Conservation (phyloP, 37 sponge, comb jelly and placozoan genomes). For the Axinella damicornis region DNA sequence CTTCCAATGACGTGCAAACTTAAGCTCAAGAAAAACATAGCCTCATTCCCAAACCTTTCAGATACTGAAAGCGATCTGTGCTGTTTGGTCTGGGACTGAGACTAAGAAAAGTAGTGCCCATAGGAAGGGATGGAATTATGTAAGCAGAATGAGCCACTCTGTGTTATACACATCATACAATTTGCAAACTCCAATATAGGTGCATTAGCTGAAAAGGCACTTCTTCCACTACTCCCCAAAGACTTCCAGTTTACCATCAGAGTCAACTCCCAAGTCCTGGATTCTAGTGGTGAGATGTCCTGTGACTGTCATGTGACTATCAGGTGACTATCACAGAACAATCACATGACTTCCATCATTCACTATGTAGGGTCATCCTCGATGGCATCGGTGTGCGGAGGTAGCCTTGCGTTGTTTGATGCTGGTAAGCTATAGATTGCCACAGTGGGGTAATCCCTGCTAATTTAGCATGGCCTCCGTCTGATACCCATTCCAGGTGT, state of each 20-base stretch:
- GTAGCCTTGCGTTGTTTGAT: constrained; percentile 85
- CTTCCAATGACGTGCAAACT: no score
- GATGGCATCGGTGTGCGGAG: constrained; percentile 88
- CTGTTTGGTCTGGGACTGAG: no score
- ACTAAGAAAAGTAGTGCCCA: no score
- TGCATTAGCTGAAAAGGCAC: constrained; percentile 71
- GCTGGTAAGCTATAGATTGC: constrained; percentile 49
- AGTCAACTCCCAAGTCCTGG: constrained; percentile 74
- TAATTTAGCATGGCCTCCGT: not conserved
- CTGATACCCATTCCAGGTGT: constrained; percentile 45
- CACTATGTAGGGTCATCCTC: constrained; percentile 74
- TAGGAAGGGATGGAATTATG: no score
- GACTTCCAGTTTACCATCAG: constrained; percentile 86
- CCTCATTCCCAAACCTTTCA: not conserved
- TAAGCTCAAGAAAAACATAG: no score
- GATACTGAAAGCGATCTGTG: no score
- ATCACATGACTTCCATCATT: no score
- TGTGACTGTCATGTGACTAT: no score
- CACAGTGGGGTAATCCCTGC: not conserved
- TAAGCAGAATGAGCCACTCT: no score
- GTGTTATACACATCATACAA: no score
- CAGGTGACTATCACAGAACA: not conserved
- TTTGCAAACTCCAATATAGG: constrained; percentile 15
- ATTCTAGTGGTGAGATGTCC: constrained; percentile 75
- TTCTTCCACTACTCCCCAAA: constrained; percentile 55